Percentiles rank a stretch among this genome's conserved stretches.
Conservation (phyloP, 2,888 invertebrate genomes). For the Elmis aenea region DNA sequence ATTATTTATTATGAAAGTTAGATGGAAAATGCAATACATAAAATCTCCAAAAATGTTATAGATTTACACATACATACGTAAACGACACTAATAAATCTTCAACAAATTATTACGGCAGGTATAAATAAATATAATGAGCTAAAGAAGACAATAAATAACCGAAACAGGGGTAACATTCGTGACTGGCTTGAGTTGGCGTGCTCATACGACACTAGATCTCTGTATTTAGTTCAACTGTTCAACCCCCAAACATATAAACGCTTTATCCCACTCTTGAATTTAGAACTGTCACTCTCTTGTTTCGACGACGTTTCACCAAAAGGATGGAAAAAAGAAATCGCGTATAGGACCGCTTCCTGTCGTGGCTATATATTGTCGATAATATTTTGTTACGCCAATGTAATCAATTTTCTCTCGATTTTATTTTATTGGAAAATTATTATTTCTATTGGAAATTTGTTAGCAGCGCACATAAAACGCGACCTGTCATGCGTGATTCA, state of each 20-base stretch:
- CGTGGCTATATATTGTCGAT: conserved; percentile 22
- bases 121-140: conserved; percentile 30
- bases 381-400: conserved; percentile 23
- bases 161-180: conserved; percentile 33
- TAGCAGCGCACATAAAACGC: conserved; percentile 23
- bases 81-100: conserved; percentile 25
- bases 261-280: conserved; percentile 16
- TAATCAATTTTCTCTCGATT: conserved; percentile 22
- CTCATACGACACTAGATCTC: conserved; percentile 26
- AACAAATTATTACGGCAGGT: conserved; percentile 25
- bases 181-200: conserved; percentile 36
- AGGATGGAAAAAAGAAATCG: conserved; percentile 12
- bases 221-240: conserved; percentile 16
- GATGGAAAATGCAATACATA: too few relatives aligned
- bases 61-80: too few relatives aligned
- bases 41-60: too few relatives aligned
- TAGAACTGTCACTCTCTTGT: conserved; percentile 12
- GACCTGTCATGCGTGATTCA: conserved; percentile 26
- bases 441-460: conserved; percentile 24
- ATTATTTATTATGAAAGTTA: too few relatives aligned
- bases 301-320: conserved; percentile 14
- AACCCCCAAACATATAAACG: conserved; percentile 13
- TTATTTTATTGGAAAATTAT: conserved; percentile 23
- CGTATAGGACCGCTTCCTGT: conserved; percentile 19
- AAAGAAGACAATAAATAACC: conserved; percentile 31